phyloP scores from a whole-genome alignment of 2,888 invertebrate species.

The Drosophila kambysellisi region DNA sequence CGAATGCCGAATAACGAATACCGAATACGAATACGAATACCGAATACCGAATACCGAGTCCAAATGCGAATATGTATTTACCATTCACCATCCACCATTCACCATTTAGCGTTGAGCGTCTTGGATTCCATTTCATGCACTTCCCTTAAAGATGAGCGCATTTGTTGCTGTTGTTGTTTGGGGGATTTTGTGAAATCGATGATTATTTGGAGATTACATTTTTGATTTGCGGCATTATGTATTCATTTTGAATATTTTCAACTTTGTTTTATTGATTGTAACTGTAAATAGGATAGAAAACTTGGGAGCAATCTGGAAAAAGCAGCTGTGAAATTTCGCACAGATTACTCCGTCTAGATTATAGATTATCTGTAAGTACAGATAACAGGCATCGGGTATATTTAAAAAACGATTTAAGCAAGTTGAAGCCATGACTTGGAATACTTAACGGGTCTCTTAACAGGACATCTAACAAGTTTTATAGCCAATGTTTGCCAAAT shows the following conservation, averaged over 20 bases:
- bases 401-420: background rate
- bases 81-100: background rate
- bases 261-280: background rate
- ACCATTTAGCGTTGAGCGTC: background rate
- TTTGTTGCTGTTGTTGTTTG: background rate
- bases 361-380: background rate
- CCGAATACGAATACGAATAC: slow-evolving; percentile 2
- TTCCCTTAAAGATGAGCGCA: slow-evolving; percentile 26
- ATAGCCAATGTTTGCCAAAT: background rate
- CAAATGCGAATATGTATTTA: slow-evolving; percentile 1
- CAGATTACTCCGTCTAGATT: background rate
- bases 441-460: background rate
- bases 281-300: background rate
- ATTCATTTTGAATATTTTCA: slow-evolving; percentile 4
- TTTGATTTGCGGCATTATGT: slow-evolving; percentile 8
- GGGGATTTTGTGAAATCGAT: slow-evolving; percentile 12
- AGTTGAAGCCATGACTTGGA: background rate
- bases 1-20: slow-evolving; percentile 11
- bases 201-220: slow-evolving; percentile 9
- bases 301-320: background rate
- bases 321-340: background rate
- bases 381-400: background rate
- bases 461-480: background rate
- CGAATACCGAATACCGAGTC: background rate
- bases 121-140: slow-evolving; percentile 30